Percentiles rank a stretch among this genome's conserved stretches.
Conservation (phyloP, 2,888 invertebrate species). For the Andrena marginata region DNA sequence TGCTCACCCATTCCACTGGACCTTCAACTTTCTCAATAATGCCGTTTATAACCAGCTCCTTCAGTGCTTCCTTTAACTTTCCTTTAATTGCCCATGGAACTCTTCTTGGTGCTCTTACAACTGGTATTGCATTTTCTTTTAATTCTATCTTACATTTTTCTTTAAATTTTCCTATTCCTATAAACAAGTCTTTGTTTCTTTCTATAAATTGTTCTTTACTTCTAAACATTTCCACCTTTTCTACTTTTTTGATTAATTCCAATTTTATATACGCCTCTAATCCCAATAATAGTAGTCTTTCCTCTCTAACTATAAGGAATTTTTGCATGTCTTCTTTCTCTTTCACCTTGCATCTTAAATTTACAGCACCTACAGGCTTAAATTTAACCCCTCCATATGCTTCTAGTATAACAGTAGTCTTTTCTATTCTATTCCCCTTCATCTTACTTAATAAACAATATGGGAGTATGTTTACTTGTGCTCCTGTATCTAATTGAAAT, state of each 20-base stretch:
- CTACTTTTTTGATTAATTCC: not conserved
- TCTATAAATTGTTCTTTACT: not conserved
- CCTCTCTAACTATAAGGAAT: not conserved
- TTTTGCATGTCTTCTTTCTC: not conserved
- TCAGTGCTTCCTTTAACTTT: not conserved
- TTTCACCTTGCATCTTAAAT: not conserved
- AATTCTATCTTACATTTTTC: not conserved
- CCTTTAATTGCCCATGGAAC: not conserved
- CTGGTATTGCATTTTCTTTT: not conserved
- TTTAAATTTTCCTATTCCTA: slow-evolving; percentile 1
- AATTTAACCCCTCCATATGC: not conserved
- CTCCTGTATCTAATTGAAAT: not conserved
- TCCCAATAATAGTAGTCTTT: not conserved
- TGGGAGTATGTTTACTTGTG: not conserved
- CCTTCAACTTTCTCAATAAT: not conserved
- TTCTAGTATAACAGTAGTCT: not conserved
- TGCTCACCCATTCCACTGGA: not conserved
- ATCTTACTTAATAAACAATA: not conserved
- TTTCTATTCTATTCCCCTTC: not conserved
- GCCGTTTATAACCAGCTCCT: not conserved
- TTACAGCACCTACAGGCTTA: not conserved
- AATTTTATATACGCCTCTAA: not conserved
- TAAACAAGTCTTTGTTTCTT: not conserved
- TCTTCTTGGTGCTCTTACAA: not conserved
- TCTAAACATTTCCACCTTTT: too few species aligned